Percentiles rank a stretch among this genome's conserved stretches.
phyloP scores from a whole-genome alignment of 2,888 invertebrate species.

The Hydropsyche betteni region DNA sequence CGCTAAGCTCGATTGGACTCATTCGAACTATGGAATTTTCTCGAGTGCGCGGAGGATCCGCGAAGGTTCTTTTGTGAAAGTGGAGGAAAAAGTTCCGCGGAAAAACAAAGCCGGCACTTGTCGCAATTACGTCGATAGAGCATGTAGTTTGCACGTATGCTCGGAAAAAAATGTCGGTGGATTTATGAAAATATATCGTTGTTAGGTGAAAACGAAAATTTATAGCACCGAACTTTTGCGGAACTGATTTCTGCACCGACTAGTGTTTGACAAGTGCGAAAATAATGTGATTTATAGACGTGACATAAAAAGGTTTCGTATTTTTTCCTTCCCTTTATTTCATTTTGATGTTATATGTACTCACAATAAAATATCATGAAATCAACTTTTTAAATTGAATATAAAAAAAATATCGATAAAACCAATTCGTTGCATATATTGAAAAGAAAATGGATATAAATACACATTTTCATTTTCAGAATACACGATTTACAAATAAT shows the following conservation, averaged over 20 bases:
- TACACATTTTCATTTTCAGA: no score
- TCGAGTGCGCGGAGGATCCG: constrained; percentile 20
- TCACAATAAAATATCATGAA: no score
- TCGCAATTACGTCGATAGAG: constrained; percentile 6
- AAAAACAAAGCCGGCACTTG: background rate
- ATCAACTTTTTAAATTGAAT: no score
- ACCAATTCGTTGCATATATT: no score
- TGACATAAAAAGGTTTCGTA: background rate
- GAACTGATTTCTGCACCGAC: constrained; percentile 8
- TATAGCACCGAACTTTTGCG: background rate
- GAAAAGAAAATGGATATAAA: no score
- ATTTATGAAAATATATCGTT: background rate
- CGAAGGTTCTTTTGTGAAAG: constrained; percentile 18
- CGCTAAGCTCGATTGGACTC: constrained; percentile 44
- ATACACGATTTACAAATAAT: no score
- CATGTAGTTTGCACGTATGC: no score
- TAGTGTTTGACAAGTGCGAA: constrained; percentile 22
- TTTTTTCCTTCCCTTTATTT: background rate
- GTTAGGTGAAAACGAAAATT: constrained; percentile 11
- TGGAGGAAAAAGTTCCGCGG: background rate
- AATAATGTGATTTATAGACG: constrained; percentile 21
- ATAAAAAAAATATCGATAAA: no score
- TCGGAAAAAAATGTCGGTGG: no score
- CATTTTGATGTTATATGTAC: no score
- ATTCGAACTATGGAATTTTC: constrained; percentile 42